A percentile compares a stretch with the other conserved stretches of the same genome.
Conservation (phyloP, 1,140 invertebrate genomes). For the Phymorhynchus buccinoides region DNA sequence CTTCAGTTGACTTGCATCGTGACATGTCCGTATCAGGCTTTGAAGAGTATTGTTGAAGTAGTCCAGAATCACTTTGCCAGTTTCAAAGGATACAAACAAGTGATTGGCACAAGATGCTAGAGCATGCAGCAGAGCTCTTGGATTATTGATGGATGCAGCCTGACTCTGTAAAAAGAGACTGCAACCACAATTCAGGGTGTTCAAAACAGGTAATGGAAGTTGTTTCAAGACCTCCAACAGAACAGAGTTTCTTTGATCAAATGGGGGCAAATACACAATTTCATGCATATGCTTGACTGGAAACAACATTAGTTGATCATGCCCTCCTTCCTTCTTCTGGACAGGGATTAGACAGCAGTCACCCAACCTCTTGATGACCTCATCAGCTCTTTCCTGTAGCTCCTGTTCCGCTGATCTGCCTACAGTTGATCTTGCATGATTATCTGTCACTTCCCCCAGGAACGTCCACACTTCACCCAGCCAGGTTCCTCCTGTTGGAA, state of each 20-base stretch:
- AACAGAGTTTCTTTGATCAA: background rate
- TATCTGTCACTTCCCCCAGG: background rate
- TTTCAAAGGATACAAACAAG: background rate
- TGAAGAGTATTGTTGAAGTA: constrained; percentile 28
- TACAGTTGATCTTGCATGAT: too few species aligned
- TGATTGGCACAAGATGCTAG: background rate
- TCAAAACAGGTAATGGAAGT: background rate
- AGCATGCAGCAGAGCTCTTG: constrained; percentile 13
- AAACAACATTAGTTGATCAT: background rate
- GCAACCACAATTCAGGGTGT: background rate
- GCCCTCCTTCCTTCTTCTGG: background rate
- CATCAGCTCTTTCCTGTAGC: background rate
- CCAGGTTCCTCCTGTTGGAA: background rate
- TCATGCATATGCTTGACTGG: constrained; percentile 15
- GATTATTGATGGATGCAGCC: constrained; percentile 22
- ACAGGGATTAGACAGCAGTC: constrained; percentile 31
- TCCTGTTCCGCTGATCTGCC: background rate
- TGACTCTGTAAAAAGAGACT: background rate
- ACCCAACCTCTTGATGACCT: background rate
- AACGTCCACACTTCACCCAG: constrained; percentile 21
- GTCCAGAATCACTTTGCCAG: background rate
- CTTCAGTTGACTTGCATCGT: background rate
- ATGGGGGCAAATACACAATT: background rate
- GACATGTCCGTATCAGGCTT: background rate
- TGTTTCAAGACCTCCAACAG: constrained; percentile 8